Conservation (phyloP, 2,797 vertebrate genomes). For the Chromis chromis region DNA sequence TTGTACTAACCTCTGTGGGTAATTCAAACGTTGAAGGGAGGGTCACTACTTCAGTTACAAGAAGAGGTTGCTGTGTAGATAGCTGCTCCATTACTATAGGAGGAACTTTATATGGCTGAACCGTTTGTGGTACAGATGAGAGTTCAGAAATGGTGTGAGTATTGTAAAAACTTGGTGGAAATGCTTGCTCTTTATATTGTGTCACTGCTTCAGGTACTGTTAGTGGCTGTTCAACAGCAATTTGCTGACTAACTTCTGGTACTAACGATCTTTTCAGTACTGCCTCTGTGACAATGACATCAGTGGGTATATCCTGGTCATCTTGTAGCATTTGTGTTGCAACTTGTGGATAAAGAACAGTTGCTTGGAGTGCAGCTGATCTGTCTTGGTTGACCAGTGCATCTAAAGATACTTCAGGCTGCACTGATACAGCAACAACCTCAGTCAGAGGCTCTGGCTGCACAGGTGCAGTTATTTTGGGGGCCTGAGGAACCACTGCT, state of each 20-base stretch:
- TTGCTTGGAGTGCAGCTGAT: conserved; percentile 18
- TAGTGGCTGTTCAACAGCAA: conserved; percentile 39
- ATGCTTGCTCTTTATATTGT: conserved; percentile 38
- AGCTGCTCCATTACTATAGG: conserved; percentile 35
- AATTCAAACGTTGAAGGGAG: conserved; percentile 41
- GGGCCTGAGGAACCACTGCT: conserved; percentile 29
- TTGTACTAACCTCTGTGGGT: conserved; percentile 44
- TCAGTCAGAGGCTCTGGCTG: conserved; percentile 54
- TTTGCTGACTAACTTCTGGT: conserved; percentile 35
- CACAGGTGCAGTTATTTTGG: conserved; percentile 36
- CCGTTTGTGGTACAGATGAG: conserved; percentile 34
- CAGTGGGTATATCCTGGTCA: conserved; percentile 38
- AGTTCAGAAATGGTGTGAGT: conserved; percentile 31
- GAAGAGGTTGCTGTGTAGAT: conserved; percentile 32
- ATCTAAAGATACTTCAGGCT: conserved; percentile 41
- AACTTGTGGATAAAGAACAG: conserved; percentile 32
- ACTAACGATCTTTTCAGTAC: conserved; percentile 28
- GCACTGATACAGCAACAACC: conserved; percentile 28
- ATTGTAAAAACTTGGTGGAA: conserved; percentile 24
- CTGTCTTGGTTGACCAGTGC: conserved; percentile 30
- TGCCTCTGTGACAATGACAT: conserved; percentile 35
- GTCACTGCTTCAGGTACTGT: conserved; percentile 24
- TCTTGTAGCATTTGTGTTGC: conserved; percentile 36
- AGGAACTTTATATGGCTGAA: conserved; percentile 35
- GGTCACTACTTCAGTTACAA: conserved; percentile 19